Evolutionary conservation across 2,113 vertebrate genomes (phyloP).

Genomic region (Caloenas nicobarica): DNA sequence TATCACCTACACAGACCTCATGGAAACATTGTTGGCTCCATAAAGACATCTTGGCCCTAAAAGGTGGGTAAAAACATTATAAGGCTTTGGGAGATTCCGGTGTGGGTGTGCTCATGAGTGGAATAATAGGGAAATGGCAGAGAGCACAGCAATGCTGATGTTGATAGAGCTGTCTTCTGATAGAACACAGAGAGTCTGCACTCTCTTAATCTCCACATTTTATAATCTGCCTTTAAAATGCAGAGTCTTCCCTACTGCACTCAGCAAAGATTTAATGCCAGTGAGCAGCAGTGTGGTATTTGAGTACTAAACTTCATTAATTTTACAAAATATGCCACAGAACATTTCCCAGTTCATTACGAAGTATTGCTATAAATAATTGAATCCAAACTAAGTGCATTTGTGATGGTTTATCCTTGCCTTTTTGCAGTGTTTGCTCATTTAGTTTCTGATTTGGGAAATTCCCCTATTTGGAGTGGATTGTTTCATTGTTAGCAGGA

Average conservation of each 20-base stretch:
- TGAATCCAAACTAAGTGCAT: conserved; percentile 51
- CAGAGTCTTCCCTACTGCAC: background rate
- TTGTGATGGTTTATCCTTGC: background rate
- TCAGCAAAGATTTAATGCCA: conserved; percentile 44
- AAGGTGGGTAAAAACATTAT: background rate
- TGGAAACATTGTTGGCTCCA: background rate
- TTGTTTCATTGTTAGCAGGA: background rate
- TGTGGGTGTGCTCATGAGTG: background rate
- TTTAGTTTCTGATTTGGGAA: conserved; percentile 24
- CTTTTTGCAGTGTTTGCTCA: conserved; percentile 11
- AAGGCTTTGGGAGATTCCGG: background rate
- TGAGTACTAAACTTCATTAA: conserved; percentile 59
- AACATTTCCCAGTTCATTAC: conserved; percentile 57
- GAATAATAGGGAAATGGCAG: background rate
- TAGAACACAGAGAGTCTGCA: background rate
- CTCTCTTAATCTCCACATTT: conserved; percentile 28
- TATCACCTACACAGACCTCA: no score
- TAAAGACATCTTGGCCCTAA: background rate
- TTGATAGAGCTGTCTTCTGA: conserved; percentile 10
- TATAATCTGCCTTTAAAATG: conserved; percentile 45
- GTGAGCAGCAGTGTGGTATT: conserved; percentile 3
- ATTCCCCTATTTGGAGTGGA: background rate
- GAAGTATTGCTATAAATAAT: conserved; percentile 58
- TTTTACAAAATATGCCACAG: conserved; percentile 39
- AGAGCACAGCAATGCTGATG: background rate